Evolutionary conservation across 2,113 vertebrate genomes (phyloP).

Genomic region (Gambusia affinis): DNA sequence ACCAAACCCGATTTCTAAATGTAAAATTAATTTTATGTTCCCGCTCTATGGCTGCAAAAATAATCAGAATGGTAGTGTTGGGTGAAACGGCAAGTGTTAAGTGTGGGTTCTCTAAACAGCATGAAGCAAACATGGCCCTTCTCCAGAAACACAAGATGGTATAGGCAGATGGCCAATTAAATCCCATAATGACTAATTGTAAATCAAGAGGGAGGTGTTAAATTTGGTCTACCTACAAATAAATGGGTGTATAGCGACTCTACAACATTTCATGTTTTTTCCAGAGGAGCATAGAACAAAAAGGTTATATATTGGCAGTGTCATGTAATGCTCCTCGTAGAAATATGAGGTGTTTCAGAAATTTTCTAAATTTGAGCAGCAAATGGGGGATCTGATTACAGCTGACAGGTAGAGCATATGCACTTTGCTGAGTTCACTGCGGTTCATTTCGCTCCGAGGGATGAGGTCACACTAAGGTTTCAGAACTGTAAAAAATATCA

Average conservation of each 20-base stretch:
- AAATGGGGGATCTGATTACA: conserved; percentile 25
- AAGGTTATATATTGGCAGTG: not conserved
- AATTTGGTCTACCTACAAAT: conserved; percentile 77
- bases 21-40: not conserved
- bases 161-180: conserved; percentile 81
- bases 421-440: not conserved
- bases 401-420: conserved; percentile 1
- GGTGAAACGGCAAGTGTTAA: conserved; percentile 33
- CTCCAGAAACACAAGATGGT: conserved; percentile 79
- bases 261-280: conserved; percentile 10
- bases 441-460: conserved; percentile 25
- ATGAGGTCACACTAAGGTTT: conserved; percentile 2
- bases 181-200: conserved; percentile 80
- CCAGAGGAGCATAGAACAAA: not conserved
- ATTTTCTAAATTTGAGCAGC: not conserved
- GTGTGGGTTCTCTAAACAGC: conserved; percentile 64
- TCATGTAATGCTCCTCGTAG: not conserved
- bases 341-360: conserved; percentile 14
- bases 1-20: not conserved
- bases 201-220: conserved; percentile 83
- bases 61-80: conserved; percentile 35
- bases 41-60: not conserved
- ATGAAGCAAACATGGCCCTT: conserved; percentile 68
- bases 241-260: conserved; percentile 35
- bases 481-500: conserved; percentile 41